These are phyloP conservation scores for Calyptommatus sinebrachiatus DNA, from an alignment of 2,113 vertebrate genomes.

Conservation along the genomic window DNA sequence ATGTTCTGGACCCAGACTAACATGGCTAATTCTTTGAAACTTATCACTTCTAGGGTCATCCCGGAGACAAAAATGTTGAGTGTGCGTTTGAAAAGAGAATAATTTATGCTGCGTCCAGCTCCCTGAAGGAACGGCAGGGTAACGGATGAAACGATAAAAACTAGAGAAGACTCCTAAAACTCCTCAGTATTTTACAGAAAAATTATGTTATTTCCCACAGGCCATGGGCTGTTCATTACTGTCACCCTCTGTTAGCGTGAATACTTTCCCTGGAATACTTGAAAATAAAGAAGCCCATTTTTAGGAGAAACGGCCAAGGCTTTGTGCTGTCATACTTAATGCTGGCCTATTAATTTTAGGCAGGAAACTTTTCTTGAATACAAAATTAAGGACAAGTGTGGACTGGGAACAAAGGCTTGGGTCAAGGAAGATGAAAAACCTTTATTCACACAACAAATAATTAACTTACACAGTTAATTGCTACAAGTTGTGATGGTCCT, in stretches of 20 bases:
- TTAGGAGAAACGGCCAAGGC: background rate
- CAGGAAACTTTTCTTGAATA: background rate
- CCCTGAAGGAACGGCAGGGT: too few relatives aligned
- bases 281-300: background rate
- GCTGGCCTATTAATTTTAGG: background rate
- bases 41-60: too few relatives aligned
- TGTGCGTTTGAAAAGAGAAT: too few relatives aligned
- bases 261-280: background rate
- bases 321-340: background rate
- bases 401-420: background rate
- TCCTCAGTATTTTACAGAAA: background rate
- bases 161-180: background rate
- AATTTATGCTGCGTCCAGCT: too few relatives aligned
- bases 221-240: background rate
- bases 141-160: background rate
- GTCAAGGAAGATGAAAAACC: slow-evolving; percentile 3
- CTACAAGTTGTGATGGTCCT: slow-evolving; percentile 1
- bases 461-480: slow-evolving; percentile 22
- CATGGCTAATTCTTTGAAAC: too few relatives aligned
- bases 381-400: slow-evolving; percentile 3
- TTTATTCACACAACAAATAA: slow-evolving; percentile 10
- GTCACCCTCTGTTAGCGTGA: background rate
- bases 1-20: too few relatives aligned
- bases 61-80: too few relatives aligned
- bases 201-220: background rate